Conservation (phyloP, 2,888 invertebrate species). For the Hypolimnas misippus region DNA sequence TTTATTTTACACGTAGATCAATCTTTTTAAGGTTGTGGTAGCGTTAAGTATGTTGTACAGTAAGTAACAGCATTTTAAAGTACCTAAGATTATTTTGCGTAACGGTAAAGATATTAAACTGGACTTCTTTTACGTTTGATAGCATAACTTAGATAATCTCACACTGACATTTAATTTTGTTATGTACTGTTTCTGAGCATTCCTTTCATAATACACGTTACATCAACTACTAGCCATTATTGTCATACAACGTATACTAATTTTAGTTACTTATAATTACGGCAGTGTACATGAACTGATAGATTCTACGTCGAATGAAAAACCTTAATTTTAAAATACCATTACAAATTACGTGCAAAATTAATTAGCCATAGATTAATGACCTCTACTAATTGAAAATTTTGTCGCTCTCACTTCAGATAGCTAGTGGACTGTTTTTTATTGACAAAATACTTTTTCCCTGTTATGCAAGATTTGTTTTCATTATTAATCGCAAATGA, state of each 20-base stretch:
- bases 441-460: background rate
- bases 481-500: too few relatives aligned
- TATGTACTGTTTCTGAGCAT: constrained; percentile 6
- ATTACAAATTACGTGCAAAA: constrained; percentile 2
- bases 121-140: constrained; percentile 20
- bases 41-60: constrained; percentile 22
- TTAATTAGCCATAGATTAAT: background rate
- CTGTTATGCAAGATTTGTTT: too few relatives aligned
- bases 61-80: constrained; percentile 24
- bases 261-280: constrained; percentile 9
- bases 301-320: background rate
- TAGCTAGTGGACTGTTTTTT: background rate
- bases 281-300: constrained; percentile 10
- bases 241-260: constrained; percentile 19
- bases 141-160: constrained; percentile 28
- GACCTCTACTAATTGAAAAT: background rate
- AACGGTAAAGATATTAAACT: constrained; percentile 28
- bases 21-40: constrained; percentile 13
- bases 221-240: constrained; percentile 11
- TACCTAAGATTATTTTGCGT: constrained; percentile 21
- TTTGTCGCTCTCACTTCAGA: background rate
- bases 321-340: constrained; percentile 3
- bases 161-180: constrained; percentile 7
- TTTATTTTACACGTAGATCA: background rate
- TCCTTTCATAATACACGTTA: background rate